These are phyloP conservation scores for Cydia splendana DNA, from an alignment of 1,140 invertebrate genomes.

Conservation along the genomic window DNA sequence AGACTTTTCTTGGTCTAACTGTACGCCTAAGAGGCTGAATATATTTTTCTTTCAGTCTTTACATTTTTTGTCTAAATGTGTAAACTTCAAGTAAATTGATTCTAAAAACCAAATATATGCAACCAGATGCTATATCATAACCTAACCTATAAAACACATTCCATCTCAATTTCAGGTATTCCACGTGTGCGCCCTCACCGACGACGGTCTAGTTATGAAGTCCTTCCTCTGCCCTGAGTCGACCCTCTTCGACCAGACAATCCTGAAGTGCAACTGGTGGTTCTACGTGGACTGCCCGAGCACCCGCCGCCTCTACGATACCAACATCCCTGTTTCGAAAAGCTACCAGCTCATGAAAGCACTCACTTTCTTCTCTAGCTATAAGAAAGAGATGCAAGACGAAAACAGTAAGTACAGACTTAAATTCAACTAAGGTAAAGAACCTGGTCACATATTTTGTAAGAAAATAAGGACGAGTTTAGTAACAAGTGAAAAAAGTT, in stretches of 20 bases:
- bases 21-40: no score
- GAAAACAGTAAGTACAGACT: conserved; percentile 44
- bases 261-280: conserved; percentile 95
- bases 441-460: no score
- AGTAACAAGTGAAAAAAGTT: no score
- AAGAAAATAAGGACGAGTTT: no score
- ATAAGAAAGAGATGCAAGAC: conserved; percentile 83
- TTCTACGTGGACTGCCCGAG: conserved; percentile 94
- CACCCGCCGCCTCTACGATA: conserved; percentile 89
- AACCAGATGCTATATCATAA: no score
- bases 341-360: conserved; percentile 95
- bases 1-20: no score
- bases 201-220: conserved; percentile 92
- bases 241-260: conserved; percentile 93
- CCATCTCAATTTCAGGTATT: conserved; percentile 85
- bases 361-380: conserved; percentile 91
- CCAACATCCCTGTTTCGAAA: conserved; percentile 93
- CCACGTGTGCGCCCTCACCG: conserved; percentile 93
- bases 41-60: no score
- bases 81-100: no score
- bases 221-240: conserved; percentile 94
- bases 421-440: no score
- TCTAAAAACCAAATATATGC: no score
- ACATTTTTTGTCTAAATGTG: no score
- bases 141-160: neutral